These are phyloP conservation scores for Myotis planiceps DNA, from an alignment of 2,797 vertebrate genomes.

Conservation along the genomic window DNA sequence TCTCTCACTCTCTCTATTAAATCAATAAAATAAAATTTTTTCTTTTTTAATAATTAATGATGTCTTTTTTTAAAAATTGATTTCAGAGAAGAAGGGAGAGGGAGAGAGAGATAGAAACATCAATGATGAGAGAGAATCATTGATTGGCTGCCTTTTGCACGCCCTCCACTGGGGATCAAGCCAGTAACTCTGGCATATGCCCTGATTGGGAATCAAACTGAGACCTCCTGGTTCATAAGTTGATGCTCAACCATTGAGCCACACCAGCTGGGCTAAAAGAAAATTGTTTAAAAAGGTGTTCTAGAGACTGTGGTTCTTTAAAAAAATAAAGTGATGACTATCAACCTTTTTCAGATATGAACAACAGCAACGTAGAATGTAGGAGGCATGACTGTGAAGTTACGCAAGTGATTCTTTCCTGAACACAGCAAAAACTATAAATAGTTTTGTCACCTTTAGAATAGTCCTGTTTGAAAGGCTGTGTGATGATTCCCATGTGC, in stretches of 20 bases:
- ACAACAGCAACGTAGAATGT: background rate
- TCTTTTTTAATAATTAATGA: background rate
- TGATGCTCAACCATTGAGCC: background rate
- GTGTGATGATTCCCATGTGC: background rate
- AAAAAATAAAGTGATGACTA: background rate
- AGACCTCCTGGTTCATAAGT: background rate
- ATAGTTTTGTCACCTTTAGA: background rate
- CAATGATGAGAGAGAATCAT: no score
- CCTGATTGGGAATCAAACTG: background rate
- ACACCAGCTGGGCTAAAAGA: background rate
- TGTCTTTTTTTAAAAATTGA: no score
- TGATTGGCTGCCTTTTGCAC: background rate
- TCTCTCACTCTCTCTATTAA: background rate
- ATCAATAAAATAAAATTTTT: background rate
- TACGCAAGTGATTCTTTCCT: background rate
- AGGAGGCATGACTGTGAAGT: background rate
- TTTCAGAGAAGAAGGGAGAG: background rate
- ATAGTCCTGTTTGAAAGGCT: background rate
- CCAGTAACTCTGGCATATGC: background rate
- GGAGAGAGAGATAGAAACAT: background rate
- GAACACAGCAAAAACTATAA: background rate
- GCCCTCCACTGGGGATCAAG: background rate
- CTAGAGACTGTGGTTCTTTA: background rate
- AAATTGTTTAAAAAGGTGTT: background rate
- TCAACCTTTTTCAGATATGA: background rate